These are phyloP conservation scores for Campoplex capitator DNA, from an alignment of 2,888 invertebrate species.

Conservation along the genomic window DNA sequence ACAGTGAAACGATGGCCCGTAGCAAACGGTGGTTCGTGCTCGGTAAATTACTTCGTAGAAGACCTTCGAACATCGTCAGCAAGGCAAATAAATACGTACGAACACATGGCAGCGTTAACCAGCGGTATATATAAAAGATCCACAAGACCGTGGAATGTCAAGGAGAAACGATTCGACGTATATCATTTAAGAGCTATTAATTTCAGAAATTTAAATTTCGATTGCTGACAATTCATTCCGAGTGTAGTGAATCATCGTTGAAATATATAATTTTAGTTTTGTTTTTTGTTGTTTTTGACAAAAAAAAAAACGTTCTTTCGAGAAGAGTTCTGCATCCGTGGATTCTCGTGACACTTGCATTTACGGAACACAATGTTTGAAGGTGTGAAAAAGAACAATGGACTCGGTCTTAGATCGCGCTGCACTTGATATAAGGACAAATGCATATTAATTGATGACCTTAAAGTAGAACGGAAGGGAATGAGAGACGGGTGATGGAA, in stretches of 20 bases:
- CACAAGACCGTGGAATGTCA: slow-evolving; percentile 46
- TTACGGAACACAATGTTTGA: background rate
- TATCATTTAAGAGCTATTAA: too few relatives aligned
- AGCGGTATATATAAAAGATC: background rate
- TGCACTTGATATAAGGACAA: slow-evolving; percentile 10
- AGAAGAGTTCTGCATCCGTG: background rate
- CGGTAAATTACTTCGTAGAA: slow-evolving; percentile 74
- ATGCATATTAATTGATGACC: background rate
- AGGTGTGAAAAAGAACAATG: background rate
- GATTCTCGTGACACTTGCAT: background rate
- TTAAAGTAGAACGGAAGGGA: slow-evolving; percentile 19
- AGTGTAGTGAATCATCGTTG: too few relatives aligned
- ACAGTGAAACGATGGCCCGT: slow-evolving; percentile 43
- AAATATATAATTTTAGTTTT: too few relatives aligned
- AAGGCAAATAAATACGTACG: slow-evolving; percentile 32
- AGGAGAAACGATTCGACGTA: background rate
- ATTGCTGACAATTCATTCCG: background rate
- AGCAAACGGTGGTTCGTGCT: slow-evolving; percentile 55
- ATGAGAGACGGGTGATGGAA: background rate
- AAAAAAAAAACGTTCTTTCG: too few relatives aligned
- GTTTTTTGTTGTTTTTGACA: too few relatives aligned
- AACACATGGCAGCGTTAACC: slow-evolving; percentile 1
- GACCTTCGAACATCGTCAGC: slow-evolving; percentile 66
- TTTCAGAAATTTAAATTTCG: background rate
- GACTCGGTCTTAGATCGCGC: background rate